These are phyloP conservation scores for Hypsibius dujardini DNA, from an alignment of 1,140 invertebrate genomes.

Conservation along the genomic window DNA sequence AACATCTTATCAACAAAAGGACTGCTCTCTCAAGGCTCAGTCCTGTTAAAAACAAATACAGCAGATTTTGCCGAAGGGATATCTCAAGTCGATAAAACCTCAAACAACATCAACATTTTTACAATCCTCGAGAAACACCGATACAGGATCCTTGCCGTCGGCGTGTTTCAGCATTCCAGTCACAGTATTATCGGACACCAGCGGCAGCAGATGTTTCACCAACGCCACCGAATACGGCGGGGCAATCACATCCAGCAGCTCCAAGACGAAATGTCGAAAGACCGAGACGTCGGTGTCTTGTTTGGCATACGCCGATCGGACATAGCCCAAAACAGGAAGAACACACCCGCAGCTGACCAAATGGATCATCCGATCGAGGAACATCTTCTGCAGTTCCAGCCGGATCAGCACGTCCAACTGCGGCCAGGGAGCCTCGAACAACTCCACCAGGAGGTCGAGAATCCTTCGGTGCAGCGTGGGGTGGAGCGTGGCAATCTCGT, in stretches of 20 bases:
- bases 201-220: conserved; percentile 77
- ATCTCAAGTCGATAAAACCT: no score
- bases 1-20: no score
- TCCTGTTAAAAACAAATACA: no score
- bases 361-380: conserved; percentile 92
- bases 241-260: conserved; percentile 87
- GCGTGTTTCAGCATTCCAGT: conserved; percentile 43
- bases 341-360: conserved; percentile 79
- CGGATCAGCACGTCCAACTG: conserved; percentile 90
- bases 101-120: background rate
- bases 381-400: conserved; percentile 88
- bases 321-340: conserved; percentile 81
- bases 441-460: conserved; percentile 53
- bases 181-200: conserved; percentile 95
- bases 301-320: conserved; percentile 76
- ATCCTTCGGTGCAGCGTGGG: conserved; percentile 71
- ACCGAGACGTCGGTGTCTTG: conserved; percentile 90
- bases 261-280: conserved; percentile 88
- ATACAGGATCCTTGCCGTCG: background rate
- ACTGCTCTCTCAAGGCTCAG: no score
- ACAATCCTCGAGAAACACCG: background rate
- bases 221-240: conserved; percentile 89
- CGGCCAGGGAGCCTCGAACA: conserved; percentile 87
- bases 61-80: no score
- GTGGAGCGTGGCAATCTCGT: conserved; percentile 80